These are phyloP conservation scores for Trypoxylon attenuatum DNA, from an alignment of 2,888 invertebrate species.

Conservation along the genomic window DNA sequence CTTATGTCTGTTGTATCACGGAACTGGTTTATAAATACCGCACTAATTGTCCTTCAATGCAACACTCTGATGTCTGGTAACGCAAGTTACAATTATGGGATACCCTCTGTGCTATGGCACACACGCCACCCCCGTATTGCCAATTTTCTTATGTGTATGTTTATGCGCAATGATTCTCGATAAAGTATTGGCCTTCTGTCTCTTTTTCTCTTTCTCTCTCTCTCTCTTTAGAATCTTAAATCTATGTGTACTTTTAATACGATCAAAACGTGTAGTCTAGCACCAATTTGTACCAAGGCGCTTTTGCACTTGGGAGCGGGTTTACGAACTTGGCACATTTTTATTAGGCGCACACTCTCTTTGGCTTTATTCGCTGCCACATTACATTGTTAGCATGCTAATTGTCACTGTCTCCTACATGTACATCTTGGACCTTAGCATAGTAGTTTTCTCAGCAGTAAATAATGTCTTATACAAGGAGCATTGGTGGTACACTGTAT, in stretches of 20 bases:
- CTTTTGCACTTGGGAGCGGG: slow-evolving; percentile 55
- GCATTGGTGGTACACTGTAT: slow-evolving; percentile 74
- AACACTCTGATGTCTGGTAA: slow-evolving; percentile 13
- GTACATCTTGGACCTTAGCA: slow-evolving; percentile 53
- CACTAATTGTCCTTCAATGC: slow-evolving; percentile 6
- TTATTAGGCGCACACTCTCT: slow-evolving; percentile 37
- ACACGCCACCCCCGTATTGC: slow-evolving; percentile 30
- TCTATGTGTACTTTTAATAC: too few relatives aligned
- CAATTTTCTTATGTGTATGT: too few relatives aligned
- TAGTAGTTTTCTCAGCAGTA: slow-evolving; percentile 61
- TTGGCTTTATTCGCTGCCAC: slow-evolving; percentile 49
- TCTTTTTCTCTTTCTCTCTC: too few relatives aligned
- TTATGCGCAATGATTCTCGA: too few relatives aligned
- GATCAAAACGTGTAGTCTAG: slow-evolving; percentile 18
- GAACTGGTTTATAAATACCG: slow-evolving; percentile 15
- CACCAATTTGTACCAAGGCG: slow-evolving; percentile 59
- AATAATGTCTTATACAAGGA: slow-evolving; percentile 65
- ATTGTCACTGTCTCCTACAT: slow-evolving; percentile 50
- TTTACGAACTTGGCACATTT: slow-evolving; percentile 25
- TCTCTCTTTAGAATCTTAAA: too few relatives aligned
- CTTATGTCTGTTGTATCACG: slow-evolving; percentile 54
- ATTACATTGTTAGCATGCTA: slow-evolving; percentile 52
- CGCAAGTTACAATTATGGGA: slow-evolving; percentile 16
- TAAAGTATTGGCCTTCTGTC: too few relatives aligned
- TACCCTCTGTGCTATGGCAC: slow-evolving; percentile 9